Base-by-base conservation (phyloP, 92 coral and sea anemone genomes). In the Meandrina meandrites region DNA sequence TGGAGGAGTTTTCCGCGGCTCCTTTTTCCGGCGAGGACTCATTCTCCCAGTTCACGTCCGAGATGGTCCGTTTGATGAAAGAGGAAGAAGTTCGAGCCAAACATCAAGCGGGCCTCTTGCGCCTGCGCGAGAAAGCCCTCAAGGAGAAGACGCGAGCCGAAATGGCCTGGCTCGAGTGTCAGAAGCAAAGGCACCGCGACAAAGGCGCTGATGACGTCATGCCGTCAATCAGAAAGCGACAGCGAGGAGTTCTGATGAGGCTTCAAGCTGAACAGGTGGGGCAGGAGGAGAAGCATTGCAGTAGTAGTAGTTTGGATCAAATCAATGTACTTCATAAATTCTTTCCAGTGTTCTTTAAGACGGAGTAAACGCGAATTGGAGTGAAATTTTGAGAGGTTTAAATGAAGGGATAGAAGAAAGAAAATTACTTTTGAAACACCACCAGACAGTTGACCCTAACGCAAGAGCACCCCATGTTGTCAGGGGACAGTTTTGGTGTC, bases 81-180 rank as follows among this genome's bases (percentile, higher is more conserved):
- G 96, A 97, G 78, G 99, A 97, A 75, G 98, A 97, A 45, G 98
- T 94, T 5, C 94, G 99, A 27, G 96, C 98, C 50, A 97, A 92
- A 87, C 99, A 97, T 74, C 94, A 93, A 86, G 94, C 94, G 17
- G 98, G 98, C 58, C 94, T 97, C 75, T 90, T 97, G 86, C 94
- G 92, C 88, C 95, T 97, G 91, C 91, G 99, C 80, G 99, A 97
- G 89, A 95, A 97, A 79, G 98, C 99, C 54, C 81, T 97, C 86
- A 95, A 97, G 82, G 99, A 97, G 78, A 97, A 97, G 94, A 97
- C 99, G 37, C 94, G 94, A 86, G 98, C 99, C 81, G 99, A 97
- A 92, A 89, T 97, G 94, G 94, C 93, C 69, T 97, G 99, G 98
- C 92, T 97, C 81, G 96, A 95, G 86, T 91, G 93, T 58, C 95